Conservation (phyloP, 2,888 invertebrate genomes). For the Scaptomyza cyrtandrae region DNA sequence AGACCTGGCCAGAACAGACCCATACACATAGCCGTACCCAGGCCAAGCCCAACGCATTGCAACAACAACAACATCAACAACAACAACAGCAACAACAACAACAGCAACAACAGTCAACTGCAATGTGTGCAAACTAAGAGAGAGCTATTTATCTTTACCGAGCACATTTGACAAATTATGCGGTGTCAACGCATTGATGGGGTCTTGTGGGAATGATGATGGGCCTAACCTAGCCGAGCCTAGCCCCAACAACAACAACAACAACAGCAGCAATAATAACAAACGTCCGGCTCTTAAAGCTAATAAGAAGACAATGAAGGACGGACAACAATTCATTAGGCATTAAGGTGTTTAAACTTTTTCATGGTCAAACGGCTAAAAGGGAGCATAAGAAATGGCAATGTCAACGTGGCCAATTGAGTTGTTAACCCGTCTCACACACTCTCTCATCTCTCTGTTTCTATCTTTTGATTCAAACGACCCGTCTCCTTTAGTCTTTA, state of each 20-base stretch:
- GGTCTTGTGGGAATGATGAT: conserved; percentile 4
- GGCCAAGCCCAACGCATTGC: conserved; percentile 16
- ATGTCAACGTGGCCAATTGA: conserved; percentile 76
- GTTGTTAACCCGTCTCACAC: conserved; percentile 35
- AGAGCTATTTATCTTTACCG: conserved; percentile 61
- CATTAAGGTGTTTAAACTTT: conserved; percentile 70
- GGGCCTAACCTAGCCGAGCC: conserved; percentile 42
- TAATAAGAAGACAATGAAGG: conserved; percentile 55
- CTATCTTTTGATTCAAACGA: background rate
- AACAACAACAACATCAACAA: background rate
- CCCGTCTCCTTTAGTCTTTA: conserved; percentile 6
- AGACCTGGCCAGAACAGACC: conserved; percentile 8
- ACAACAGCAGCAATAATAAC: background rate
- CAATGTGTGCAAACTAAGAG: conserved; percentile 34
- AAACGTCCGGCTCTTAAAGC: conserved; percentile 51
- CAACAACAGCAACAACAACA: background rate
- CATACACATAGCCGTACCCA: background rate
- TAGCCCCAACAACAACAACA: conserved; percentile 14
- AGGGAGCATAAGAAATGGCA: conserved; percentile 62
- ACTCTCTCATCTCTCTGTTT: background rate
- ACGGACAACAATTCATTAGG: conserved; percentile 44
- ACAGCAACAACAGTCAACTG: conserved; percentile 38
- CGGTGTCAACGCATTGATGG: conserved; percentile 54
- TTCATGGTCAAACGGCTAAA: conserved; percentile 68
- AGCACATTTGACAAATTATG: conserved; percentile 70